Evolutionary conservation across 1,140 invertebrate genomes (phyloP).

Genomic region (Cotesia typhae): DNA sequence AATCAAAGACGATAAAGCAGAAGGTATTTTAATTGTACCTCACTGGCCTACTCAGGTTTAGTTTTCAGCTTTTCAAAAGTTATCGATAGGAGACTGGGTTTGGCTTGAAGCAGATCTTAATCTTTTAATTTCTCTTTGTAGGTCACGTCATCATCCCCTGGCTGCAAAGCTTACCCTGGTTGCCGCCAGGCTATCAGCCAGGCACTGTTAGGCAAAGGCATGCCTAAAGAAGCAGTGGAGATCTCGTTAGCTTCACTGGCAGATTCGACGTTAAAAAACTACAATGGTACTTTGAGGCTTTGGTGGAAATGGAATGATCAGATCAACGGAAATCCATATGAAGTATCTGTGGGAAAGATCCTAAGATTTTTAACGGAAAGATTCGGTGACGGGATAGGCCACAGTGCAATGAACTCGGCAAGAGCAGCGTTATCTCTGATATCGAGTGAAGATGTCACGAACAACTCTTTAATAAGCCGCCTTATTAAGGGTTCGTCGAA

Average conservation of each 20-base stretch:
- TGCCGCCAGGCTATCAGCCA: background rate
- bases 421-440: no score
- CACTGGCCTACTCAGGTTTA: constrained; percentile 48
- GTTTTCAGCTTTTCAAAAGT: constrained; percentile 41
- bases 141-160: constrained; percentile 24
- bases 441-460: no score
- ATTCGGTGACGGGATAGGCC: no score
- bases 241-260: background rate
- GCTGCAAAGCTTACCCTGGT: background rate
- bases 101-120: constrained; percentile 14
- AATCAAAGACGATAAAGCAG: constrained; percentile 33
- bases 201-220: background rate
- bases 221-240: background rate
- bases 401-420: no score
- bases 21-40: constrained; percentile 47
- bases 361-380: background rate
- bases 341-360: background rate
- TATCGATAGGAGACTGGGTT: constrained; percentile 14
- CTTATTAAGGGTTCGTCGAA: no score
- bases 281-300: constrained; percentile 1
- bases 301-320: constrained; percentile 3
- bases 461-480: no score
- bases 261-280: background rate
- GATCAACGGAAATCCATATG: background rate
- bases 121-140: constrained; percentile 31